phyloP scores from a whole-genome alignment of 2,888 invertebrate genomes.

The Andricus quercusramuli region DNA sequence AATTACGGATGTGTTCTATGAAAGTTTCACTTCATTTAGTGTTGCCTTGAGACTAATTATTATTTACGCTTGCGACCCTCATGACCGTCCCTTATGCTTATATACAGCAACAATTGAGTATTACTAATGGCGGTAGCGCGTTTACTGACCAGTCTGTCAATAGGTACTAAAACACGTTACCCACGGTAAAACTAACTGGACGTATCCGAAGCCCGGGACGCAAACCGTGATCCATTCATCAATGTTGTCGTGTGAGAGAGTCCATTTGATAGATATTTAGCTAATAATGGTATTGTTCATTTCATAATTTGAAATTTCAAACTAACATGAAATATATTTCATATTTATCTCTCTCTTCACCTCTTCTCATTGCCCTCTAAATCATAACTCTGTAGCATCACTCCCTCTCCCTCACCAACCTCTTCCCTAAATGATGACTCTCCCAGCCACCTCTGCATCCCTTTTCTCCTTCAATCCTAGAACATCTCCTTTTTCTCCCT shows the following conservation, averaged over 20 bases:
- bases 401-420: no score
- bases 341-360: no score
- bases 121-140: slow-evolving; percentile 65
- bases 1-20: slow-evolving; percentile 77
- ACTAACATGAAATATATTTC: no score
- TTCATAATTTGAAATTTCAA: no score
- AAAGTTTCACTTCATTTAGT: slow-evolving; percentile 77
- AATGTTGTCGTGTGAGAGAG: not conserved
- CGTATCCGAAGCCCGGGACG: slow-evolving; percentile 59
- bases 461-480: no score
- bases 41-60: not conserved
- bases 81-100: slow-evolving; percentile 55
- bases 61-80: slow-evolving; percentile 64
- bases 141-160: slow-evolving; percentile 59
- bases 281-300: no score
- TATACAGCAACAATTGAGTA: slow-evolving; percentile 62
- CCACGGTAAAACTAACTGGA: slow-evolving; percentile 62
- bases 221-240: slow-evolving; percentile 37
- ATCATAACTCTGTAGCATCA: no score
- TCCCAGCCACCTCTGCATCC: no score
- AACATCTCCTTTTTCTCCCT: no score
- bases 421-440: no score
- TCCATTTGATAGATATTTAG: not conserved
- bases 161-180: slow-evolving; percentile 66
- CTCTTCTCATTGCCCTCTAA: no score